Evolutionary conservation across 2,888 invertebrate genomes (phyloP), one percentile per base, ranked within the genome.

Genomic region (Keiferia lycopersicella): DNA sequence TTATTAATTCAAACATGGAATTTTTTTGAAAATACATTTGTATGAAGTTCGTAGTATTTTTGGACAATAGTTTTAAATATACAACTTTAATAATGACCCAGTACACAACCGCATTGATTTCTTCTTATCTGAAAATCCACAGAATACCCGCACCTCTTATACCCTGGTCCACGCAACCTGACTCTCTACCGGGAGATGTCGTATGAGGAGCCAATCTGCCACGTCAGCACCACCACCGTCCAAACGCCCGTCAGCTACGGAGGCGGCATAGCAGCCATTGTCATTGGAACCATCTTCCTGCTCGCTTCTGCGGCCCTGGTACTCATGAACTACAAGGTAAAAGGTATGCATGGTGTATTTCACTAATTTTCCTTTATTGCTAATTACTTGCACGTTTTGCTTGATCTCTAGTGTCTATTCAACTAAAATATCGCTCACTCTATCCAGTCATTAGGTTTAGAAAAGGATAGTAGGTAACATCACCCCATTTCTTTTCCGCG

Each of bases 351-450:
- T 53, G 20, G 22, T 22, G n/a, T 45, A 6, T 6, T 1, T 45
- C 16, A 45, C 45, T 45, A 45, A 45, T n/a, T 45, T 58, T 38
- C 18, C 10, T 58, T 16, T 58, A 14, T 14, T n/a, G 41, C 41
- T 41, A 41, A 41, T 41, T n/a, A 41, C 1, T 41, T 41, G 2
- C 3, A n/a, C 14, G 14, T 14, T 41, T n/a, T 41, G 12, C n/a
- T 41, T n/a, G 41, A 14, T 39, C n/a, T 41, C 41, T 3, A 41
- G 8, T 39, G 8, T n/a, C n/a, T n/a, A n/a, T n/a, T n/a, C n/a
- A n/a, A n/a, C n/a, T n/a, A n/a, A n/a, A n/a, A n/a, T n/a, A n/a
- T n/a, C n/a, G n/a, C n/a, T n/a, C n/a, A n/a, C n/a, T n/a, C n/a
- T n/a, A n/a, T n/a, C n/a, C n/a, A n/a, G n/a, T n/a, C n/a, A n/a